phyloP scores from a whole-genome alignment of 2,888 invertebrate genomes.

The Saturnia pavonia region DNA sequence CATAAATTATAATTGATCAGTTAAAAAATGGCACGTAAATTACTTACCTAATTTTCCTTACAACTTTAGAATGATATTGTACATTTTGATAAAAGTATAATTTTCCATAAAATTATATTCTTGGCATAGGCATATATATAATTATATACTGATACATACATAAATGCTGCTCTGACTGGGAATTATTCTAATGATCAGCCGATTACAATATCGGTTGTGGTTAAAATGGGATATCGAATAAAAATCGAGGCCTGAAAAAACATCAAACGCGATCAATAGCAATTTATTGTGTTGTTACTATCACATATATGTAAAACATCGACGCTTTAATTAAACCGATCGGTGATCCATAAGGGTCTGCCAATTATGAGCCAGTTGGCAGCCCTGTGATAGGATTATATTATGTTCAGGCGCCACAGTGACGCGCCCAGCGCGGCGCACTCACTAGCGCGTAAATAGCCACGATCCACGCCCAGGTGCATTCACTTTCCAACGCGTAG shows the following conservation, averaged over 20 bases:
- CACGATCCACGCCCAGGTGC: constrained; percentile 18
- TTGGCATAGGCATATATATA: not conserved
- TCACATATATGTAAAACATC: not conserved
- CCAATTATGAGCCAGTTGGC: not conserved
- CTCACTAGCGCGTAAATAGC: constrained; percentile 24
- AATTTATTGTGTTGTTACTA: not conserved
- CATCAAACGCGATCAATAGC: not conserved
- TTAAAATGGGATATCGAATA: not conserved
- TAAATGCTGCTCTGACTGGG: not conserved
- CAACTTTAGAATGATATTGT: not conserved
- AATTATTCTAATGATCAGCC: not conserved
- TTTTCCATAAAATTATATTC: not conserved
- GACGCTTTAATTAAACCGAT: not conserved
- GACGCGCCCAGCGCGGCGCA: constrained; percentile 20
- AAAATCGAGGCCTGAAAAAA: not conserved
- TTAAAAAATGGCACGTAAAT: not conserved
- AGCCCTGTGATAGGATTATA: constrained; percentile 18
- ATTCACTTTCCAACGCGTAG: constrained; percentile 15
- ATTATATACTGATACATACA: too few species aligned
- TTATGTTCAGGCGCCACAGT: constrained; percentile 19
- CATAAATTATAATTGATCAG: not conserved
- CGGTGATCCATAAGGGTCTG: not conserved
- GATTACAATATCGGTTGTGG: not conserved
- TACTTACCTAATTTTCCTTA: not conserved
- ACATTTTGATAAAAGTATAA: not conserved